Base-by-base conservation (phyloP, 1,140 invertebrate species). In the Harlomillsia oculata region DNA sequence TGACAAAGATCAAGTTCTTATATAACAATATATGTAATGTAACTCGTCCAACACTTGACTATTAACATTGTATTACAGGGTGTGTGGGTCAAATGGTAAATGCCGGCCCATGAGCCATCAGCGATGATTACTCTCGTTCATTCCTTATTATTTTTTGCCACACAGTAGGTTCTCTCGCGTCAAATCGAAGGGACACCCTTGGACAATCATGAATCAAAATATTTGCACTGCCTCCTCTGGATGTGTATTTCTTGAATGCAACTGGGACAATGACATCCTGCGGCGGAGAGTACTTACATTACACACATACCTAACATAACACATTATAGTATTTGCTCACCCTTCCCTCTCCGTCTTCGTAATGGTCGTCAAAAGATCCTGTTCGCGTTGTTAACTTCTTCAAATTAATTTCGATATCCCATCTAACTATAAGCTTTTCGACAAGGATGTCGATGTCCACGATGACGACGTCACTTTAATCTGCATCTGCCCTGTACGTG, bases 201-300 rank as follows among this genome's bases (percentile, higher is more conserved):
- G 28, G 55, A 57, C 55, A 57, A 43, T 50, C 29, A 36, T 34
- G 48, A 50, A 57, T 50, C 45, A 57, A 57, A 57, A 57, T 57
- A 57, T 57, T 57, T 57, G 37, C 55, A 50, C 55, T 57, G 21
- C 13, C 23, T 29, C 51, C 34, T 40, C 5, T 9, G 16, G 9
- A 40, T 40, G 16, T 9, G 18, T 6, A 34, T 26, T 32, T 28
- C 36, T 25, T 26, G 51, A 57, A 57, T 50, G 46, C 39, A 57
- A 32, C 46, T 57, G 48, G 55, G 46, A 51, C 55, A 57, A 57
- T 50, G 45, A 57, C 48, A 44, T 51, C 55, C 55, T 48, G 45
- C 45, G 45, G 45, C 45, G 45, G n/a, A n/a, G n/a, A n/a, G n/a
- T n/a, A n/a, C n/a, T n/a, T n/a, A n/a, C n/a, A n/a, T n/a, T n/a